Base-by-base conservation (phyloP, 2,797 vertebrate genomes). In the Alauda arvensis region DNA sequence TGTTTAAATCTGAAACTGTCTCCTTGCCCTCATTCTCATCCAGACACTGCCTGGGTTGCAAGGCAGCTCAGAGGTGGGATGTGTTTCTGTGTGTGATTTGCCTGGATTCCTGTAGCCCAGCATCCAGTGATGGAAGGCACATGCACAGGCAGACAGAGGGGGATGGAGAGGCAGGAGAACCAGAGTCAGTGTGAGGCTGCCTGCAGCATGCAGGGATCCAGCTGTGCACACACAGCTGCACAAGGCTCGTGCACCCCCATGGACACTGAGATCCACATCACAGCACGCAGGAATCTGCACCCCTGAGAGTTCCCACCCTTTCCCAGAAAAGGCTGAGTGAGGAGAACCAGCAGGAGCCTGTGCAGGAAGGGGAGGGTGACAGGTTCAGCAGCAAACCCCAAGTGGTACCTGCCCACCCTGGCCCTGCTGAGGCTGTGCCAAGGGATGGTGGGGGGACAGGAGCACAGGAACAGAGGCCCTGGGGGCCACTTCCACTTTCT, bases 391-490 rank as follows among this genome's bases (percentile, higher is more conserved):
- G 48, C 33, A 17, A 18, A 17, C 24, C 24, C 65, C 6, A 4
- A 21, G 37, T 3, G 12, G 11, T 21, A 52, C 31, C 34, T 33
- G 9, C 16, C 28, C 24, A 55, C 9, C 29, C 17, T 2, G 2
- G 23, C 8, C 23, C 33, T 49, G 52, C 37, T 11, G 39, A n/a
- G 23, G 3, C 33, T 8, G 33, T 23, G 34, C 24, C 14, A 14
- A 33, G 8, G 0, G 0, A 5, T 11, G n/a, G 29, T 25, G 61
- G 20, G 52, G 17, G n/a, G 33, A 24, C 8, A 48, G 42, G 34
- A 68, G 9, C 10, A 21, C 3, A 51, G 51, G 49, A 53, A 40
- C 26, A 6, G 18, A 60, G 25, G 8, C 11, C 57, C 34, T 33
- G 48, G 11, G 4, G 11, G 10, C 45, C 61, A 23, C 37, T 48